A percentile compares a stretch with the other conserved stretches of the same genome.
phyloP scores from a whole-genome alignment of 2,113 vertebrate species.

The Salminus brasiliensis region DNA sequence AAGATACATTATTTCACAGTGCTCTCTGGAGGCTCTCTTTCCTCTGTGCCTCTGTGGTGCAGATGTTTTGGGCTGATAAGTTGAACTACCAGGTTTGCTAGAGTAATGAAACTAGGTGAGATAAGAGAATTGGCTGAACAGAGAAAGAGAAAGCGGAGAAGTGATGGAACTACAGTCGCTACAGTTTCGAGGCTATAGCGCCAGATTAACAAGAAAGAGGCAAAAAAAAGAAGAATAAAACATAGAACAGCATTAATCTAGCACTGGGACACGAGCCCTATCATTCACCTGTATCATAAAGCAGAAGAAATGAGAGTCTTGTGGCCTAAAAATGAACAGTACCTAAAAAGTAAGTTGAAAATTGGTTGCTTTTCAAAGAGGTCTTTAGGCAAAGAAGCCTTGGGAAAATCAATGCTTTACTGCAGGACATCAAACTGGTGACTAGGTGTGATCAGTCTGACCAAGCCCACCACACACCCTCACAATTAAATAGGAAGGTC shows the following conservation, averaged over 20 bases:
- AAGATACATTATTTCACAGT: neutral
- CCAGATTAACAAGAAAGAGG: neutral
- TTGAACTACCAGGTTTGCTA: neutral
- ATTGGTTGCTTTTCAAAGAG: neutral
- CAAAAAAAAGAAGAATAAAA: neutral
- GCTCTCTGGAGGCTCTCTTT: neutral
- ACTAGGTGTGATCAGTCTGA: constrained; percentile 14
- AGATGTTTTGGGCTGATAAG: constrained; percentile 28
- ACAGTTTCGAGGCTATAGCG: neutral
- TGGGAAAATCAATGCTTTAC: neutral
- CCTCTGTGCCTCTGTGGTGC: constrained; percentile 5
- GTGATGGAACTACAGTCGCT: neutral
- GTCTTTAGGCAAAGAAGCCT: neutral
- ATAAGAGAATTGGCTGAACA: neutral
- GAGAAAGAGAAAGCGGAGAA: neutral
- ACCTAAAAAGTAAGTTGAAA: neutral
- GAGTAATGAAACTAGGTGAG: constrained; percentile 4
- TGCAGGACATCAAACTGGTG: constrained; percentile 10
- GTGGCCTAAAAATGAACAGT: no score
- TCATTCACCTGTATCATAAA: neutral
- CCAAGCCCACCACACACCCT: neutral
- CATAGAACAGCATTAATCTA: neutral
- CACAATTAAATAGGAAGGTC: neutral
- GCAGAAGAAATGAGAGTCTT: neutral
- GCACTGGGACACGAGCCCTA: neutral